phyloP scores from a whole-genome alignment of 2,113 vertebrate species.

The Scomber colias region DNA sequence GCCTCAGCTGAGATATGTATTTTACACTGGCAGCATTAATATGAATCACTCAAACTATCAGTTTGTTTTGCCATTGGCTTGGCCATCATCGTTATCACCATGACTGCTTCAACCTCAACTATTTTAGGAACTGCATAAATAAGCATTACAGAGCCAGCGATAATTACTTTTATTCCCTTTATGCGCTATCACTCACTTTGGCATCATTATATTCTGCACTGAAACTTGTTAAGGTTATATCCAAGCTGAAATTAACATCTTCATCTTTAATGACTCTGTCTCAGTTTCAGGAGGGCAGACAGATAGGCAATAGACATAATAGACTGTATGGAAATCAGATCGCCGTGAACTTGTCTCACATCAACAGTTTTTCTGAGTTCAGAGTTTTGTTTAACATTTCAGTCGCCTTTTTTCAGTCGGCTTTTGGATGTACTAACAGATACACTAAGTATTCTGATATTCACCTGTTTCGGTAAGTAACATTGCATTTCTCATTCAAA shows the following conservation, averaged over 20 bases:
- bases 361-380: no score
- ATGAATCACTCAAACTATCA: conserved; percentile 3
- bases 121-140: conserved; percentile 61
- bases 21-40: neutral
- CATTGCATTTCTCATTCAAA: no score
- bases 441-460: no score
- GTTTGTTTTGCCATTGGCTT: conserved; percentile 24
- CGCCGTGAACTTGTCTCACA: no score
- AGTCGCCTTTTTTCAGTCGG: no score
- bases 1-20: neutral
- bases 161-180: conserved; percentile 50
- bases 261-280: conserved; percentile 66
- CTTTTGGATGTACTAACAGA: no score
- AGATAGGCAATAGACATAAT: no score
- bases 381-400: no score
- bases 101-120: conserved; percentile 35
- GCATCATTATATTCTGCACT: conserved; percentile 57
- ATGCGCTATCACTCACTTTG: conserved; percentile 59
- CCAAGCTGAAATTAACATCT: conserved; percentile 62
- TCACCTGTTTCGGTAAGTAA: no score
- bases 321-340: no score
- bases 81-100: conserved; percentile 43
- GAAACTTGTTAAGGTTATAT: conserved; percentile 62
- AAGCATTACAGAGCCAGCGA: conserved; percentile 35
- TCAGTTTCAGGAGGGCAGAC: neutral